Evolutionary conservation across 2,797 vertebrate species (phyloP), one percentile per base, ranked within the genome.

Genomic region (Ptychadena robeensis): DNA sequence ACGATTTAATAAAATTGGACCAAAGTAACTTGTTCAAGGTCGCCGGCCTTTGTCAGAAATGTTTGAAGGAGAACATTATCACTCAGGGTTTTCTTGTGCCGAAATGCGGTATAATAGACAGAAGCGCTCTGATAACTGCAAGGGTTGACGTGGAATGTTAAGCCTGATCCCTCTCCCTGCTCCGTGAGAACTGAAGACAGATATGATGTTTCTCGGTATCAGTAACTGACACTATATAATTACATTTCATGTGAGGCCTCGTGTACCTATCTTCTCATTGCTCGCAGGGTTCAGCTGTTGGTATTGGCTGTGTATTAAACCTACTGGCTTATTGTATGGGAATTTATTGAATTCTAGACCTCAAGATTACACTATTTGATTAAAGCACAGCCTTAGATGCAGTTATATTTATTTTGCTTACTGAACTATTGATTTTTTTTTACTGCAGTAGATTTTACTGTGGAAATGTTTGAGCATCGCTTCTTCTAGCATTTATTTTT

Each of bases 141-240:
- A 14, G 48, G 74, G 74, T 72, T 83, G 74, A 83, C 32, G 31
- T 63, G 37, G 59, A 31, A 66, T 44, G 68, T 66, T 66, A 66
- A 83, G 59, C 59, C 40, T 66, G 74, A 82, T 65, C 28, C 59
- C 44, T 77, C 38, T 65, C 53, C 22, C 35, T 37, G 67, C 48
- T 22, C 68, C 73, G 68, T 65, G 68, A 63, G 59, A 72, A 72
- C 48, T 78, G 59, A 66, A 72, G 67, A 64, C 57, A 66, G 74
- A 78, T 83, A 79, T 72, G 81, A 78, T 78, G 68, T 78, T 78
- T 38, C 59, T 34, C 71, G 28, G 38, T 83, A 73, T 73, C 81
- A 72, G 68, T 35, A 83, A 74, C 81, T 83, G 81, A 83, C 81
- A 83, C 74, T 31, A 48, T 66, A 78, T 79, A 83, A 83, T 83